Evolutionary conservation across 2,113 vertebrate species (phyloP).

Genomic region (Sialia sialis): DNA sequence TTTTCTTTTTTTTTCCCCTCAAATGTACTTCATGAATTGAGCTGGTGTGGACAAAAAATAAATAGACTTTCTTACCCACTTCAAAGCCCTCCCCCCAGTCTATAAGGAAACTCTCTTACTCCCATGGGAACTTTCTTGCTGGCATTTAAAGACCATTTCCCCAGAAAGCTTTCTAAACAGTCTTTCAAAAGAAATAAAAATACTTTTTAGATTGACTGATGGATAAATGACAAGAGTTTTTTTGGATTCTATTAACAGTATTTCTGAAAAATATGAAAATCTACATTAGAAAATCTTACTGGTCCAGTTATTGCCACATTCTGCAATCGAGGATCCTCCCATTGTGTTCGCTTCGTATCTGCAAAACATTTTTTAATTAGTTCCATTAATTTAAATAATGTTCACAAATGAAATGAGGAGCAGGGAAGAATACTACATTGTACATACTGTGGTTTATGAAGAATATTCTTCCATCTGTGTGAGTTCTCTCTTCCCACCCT

Average conservation of each 20-base stretch:
- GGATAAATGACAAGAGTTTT: background rate
- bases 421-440: background rate
- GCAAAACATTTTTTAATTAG: background rate
- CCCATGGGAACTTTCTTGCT: background rate
- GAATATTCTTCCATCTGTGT: conserved; percentile 91
- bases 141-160: background rate
- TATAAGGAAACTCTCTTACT: background rate
- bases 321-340: conserved; percentile 96
- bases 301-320: conserved; percentile 91
- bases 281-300: conserved; percentile 74
- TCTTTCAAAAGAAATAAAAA: background rate
- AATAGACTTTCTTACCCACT: background rate
- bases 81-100: background rate
- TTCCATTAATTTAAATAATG: background rate
- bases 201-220: background rate
- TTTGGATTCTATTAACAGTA: background rate
- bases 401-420: background rate
- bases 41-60: background rate
- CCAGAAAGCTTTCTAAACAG: background rate
- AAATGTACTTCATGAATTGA: background rate
- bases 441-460: conserved; percentile 96
- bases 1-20: background rate
- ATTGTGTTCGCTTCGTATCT: conserved; percentile 95
- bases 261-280: background rate
- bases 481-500: conserved; percentile 95